Conservation (phyloP, 2,888 invertebrate genomes). For the Cenopis cana region DNA sequence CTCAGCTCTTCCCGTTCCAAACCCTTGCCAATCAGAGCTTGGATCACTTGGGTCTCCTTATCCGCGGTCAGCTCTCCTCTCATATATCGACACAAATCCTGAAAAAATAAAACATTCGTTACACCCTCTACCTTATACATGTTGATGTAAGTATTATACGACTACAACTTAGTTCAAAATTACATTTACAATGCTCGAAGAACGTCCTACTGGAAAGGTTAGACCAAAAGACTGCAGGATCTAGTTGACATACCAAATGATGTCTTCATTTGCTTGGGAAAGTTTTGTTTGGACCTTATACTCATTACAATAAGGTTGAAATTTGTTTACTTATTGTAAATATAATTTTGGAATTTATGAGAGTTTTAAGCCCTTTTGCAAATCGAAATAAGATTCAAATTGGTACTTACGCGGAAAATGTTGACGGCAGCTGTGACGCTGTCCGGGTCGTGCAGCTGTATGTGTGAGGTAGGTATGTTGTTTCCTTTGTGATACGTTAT, state of each 20-base stretch:
- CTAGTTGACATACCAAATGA: no score
- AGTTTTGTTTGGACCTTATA: neutral
- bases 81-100: conserved; percentile 96
- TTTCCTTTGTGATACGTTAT: conserved; percentile 94
- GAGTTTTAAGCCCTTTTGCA: neutral
- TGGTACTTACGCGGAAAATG: conserved; percentile 91
- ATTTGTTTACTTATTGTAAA: neutral
- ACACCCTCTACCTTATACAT: neutral
- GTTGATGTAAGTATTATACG: no score
- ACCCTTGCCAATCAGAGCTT: conserved; percentile 93
- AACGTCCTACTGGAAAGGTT: neutral
- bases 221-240: no score
- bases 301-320: neutral
- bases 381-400: neutral
- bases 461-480: conserved; percentile 96
- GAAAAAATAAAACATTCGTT: conserved; percentile 42
- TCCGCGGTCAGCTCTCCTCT: conserved; percentile 94
- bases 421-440: conserved; percentile 95
- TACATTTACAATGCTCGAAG: conserved; percentile 1
- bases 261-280: neutral
- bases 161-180: neutral
- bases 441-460: conserved; percentile 97
- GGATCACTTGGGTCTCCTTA: conserved; percentile 92
- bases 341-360: neutral
- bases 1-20: conserved; percentile 96